Base-by-base conservation (phyloP, 2,113 vertebrate genomes). In the Otocyon megalotis region DNA sequence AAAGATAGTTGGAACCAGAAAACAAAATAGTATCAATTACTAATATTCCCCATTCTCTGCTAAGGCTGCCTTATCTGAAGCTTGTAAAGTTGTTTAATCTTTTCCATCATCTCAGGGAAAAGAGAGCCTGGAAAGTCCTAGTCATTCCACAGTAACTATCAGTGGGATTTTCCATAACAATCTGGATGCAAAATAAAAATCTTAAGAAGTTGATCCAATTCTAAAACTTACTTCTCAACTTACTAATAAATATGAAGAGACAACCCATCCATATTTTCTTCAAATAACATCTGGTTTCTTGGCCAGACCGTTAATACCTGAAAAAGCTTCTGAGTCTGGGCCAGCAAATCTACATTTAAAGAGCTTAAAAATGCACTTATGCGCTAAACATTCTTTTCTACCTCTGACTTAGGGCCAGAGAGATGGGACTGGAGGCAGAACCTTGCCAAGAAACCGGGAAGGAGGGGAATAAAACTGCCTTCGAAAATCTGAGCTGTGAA, bases 141-240 rank as follows among this genome's bases (percentile, higher is more conserved):
- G 77, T 98, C 96, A 97, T 93, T 93, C 76, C 92, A 94, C 76
- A 97, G 79, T 92, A 97, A 97, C 93, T 96, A 92, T 93, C 90
- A 96, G 53, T 97, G 96, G 80, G 87, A 96, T 97, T 98, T 98
- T 98, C 96, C 97, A 48, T 97, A 97, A 97, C 96, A 90, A 63
- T 96, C 94, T 97, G 92, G 84, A 97, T 77, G 12, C 17, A 84
- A 89, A 96, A 96, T 81, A 82, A 97, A 88, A 97, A 95, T 76
- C 94, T 94, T 97, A 97, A 98, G 92, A 97, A 93, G 92, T 97
- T 77, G 92, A 97, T 97, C 97, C 95, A 98, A 96, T 96, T 96
- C 89, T 94, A 95, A 97, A 97, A 88, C 76, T 77, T 91, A 94
- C 56, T 97, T 98, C 69, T 94, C 92, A 93, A 72, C 84, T 97